Percentiles rank a stretch among this genome's conserved stretches.
phyloP scores from a whole-genome alignment of 2,797 vertebrate genomes.

The Anguilla pacifica region DNA sequence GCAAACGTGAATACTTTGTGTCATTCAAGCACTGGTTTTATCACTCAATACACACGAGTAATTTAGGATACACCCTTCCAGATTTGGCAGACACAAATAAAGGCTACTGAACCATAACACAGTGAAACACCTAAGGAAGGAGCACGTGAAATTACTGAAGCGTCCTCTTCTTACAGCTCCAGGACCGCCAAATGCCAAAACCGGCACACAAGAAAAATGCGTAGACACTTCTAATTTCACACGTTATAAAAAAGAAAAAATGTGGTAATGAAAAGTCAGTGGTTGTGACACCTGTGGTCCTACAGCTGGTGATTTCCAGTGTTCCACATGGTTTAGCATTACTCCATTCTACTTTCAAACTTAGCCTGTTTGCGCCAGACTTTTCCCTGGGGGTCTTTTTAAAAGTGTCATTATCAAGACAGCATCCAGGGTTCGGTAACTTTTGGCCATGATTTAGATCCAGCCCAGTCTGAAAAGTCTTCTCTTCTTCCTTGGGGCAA shows the following conservation, averaged over 20 bases:
- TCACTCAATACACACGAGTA: not conserved
- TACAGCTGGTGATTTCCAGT: not conserved
- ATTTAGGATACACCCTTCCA: not conserved
- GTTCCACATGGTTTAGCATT: not conserved
- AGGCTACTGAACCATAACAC: not conserved
- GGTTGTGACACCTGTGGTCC: not conserved
- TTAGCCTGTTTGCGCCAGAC: not conserved
- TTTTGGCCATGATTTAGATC: conserved; percentile 35
- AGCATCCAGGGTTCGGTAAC: conserved; percentile 39
- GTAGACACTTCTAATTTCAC: not conserved
- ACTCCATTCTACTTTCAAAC: not conserved
- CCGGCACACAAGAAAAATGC: not conserved
- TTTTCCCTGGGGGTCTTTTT: conserved; percentile 25
- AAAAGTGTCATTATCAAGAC: conserved; percentile 40
- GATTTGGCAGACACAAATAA: not conserved
- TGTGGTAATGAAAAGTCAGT: not conserved
- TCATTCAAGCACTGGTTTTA: not conserved
- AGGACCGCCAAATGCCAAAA: not conserved
- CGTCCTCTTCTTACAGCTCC: not conserved
- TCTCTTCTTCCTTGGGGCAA: not conserved
- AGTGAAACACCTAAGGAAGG: not conserved
- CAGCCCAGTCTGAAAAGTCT: not conserved
- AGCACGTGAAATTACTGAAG: not conserved
- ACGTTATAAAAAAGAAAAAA: conserved; percentile 19
- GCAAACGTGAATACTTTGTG: not conserved